A percentile compares a stretch with the other conserved stretches of the same genome.
Conservation (phyloP, 2,797 vertebrate species). For the Halcyon badia region DNA sequence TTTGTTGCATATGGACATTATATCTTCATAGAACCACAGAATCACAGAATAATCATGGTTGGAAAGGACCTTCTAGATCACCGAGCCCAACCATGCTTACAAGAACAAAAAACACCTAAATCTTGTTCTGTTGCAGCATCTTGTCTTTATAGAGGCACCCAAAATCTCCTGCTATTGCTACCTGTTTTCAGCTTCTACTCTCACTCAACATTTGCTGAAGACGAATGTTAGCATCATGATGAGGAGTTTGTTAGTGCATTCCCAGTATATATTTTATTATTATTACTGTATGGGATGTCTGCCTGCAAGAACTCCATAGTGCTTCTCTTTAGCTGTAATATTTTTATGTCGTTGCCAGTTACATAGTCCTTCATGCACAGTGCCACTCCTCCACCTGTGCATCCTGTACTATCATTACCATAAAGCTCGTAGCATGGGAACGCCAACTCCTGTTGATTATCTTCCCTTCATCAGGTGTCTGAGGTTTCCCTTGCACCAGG, state of each 20-base stretch:
- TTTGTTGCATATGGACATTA: neutral
- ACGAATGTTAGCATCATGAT: neutral
- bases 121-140: neutral
- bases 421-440: slow-evolving; percentile 8
- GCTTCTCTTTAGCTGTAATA: neutral
- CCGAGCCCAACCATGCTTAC: too few relatives aligned
- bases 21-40: neutral
- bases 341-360: neutral
- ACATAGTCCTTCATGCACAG: neutral
- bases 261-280: neutral
- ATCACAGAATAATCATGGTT: too few relatives aligned
- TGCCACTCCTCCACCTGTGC: neutral
- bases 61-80: too few relatives aligned
- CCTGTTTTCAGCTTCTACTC: neutral
- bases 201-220: neutral
- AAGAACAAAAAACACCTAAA: too few relatives aligned
- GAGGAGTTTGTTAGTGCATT: neutral
- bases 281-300: neutral
- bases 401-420: neutral
- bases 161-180: neutral
- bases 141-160: neutral
- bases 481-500: neutral
- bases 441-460: neutral
- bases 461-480: neutral
- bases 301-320: neutral